Evolutionary conservation across 2,797 vertebrate genomes (phyloP).

Genomic region (Cheirogaleus major): DNA sequence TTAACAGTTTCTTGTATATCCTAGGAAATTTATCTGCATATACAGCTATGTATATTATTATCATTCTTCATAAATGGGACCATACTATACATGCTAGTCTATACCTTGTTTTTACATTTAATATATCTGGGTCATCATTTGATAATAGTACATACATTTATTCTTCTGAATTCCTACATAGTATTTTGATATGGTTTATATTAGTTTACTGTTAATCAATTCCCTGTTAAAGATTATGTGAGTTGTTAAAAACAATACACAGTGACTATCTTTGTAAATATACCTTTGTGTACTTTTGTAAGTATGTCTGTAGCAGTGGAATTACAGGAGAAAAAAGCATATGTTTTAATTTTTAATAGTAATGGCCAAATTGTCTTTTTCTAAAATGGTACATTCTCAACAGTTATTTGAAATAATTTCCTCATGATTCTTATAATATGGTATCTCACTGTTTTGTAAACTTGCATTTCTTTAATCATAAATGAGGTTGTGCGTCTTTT

Average conservation of each 20-base stretch:
- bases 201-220: not conserved
- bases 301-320: not conserved
- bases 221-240: not conserved
- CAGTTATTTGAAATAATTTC: not conserved
- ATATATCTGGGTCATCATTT: not conserved
- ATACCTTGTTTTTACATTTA: not conserved
- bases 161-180: conserved; percentile 20
- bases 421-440: not conserved
- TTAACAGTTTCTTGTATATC: conserved; percentile 1
- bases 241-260: not conserved
- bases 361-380: not conserved
- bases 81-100: not conserved
- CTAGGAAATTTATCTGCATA: not conserved
- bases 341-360: conserved; percentile 46
- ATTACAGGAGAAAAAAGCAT: not conserved
- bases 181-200: conserved; percentile 15
- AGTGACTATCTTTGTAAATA: not conserved
- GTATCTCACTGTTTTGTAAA: not conserved
- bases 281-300: not conserved
- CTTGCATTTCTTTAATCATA: not conserved
- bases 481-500: not conserved
- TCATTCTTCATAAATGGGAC: not conserved
- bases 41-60: not conserved
- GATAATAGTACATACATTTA: not conserved
- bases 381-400: conserved; percentile 23